Conservation (phyloP, 2,113 vertebrate species). For the Cryptotis parvus region DNA sequence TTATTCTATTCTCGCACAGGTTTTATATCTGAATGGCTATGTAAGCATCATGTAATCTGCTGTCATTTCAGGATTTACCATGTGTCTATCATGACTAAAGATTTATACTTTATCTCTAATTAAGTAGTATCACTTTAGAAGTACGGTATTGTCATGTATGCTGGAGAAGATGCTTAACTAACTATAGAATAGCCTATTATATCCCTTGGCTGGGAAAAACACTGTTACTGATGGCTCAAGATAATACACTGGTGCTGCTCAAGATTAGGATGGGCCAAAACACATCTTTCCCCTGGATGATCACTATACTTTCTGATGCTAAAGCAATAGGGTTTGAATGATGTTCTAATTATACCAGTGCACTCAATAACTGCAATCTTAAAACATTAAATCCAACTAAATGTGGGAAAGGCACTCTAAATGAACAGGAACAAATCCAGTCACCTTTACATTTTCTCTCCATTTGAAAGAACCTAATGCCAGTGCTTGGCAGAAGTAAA, state of each 20-base stretch:
- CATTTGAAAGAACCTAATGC: conserved; percentile 3
- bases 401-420: background rate
- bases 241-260: background rate
- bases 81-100: too few species aligned
- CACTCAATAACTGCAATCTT: background rate
- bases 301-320: background rate
- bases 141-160: background rate
- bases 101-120: background rate
- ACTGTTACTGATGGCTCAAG: background rate
- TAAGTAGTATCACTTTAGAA: background rate
- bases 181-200: background rate
- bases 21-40: background rate
- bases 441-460: background rate
- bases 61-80: background rate
- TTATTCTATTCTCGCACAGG: too few species aligned
- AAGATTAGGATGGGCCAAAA: background rate
- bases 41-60: background rate
- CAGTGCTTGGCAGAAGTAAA: background rate
- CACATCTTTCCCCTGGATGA: background rate
- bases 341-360: background rate
- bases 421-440: background rate
- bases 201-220: background rate
- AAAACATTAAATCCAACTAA: background rate
- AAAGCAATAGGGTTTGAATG: too few species aligned
- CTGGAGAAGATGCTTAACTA: background rate